A percentile compares a stretch with the other conserved stretches of the same genome.
Conservation (phyloP, 2,888 invertebrate species). For the Lydus trimaculatus region DNA sequence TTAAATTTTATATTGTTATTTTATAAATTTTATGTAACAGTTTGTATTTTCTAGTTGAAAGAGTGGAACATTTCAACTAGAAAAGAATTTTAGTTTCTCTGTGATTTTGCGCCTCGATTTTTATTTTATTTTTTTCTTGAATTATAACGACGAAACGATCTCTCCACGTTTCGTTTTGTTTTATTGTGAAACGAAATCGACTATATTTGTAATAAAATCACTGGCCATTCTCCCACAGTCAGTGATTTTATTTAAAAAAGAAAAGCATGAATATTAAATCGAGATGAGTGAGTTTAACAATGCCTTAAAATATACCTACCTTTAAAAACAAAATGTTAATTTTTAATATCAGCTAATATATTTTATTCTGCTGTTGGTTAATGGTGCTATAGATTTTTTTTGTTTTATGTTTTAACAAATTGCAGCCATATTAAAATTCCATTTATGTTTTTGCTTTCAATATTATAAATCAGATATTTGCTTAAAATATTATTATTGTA, state of each 20-base stretch:
- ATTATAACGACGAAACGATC: slow-evolving; percentile 26
- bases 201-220: slow-evolving; percentile 16
- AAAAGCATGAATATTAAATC: slow-evolving; percentile 27
- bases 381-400: slow-evolving; percentile 43
- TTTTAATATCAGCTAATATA: slow-evolving; percentile 49
- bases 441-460: slow-evolving; percentile 27
- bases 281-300: slow-evolving; percentile 36
- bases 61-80: slow-evolving; percentile 51
- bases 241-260: slow-evolving; percentile 28
- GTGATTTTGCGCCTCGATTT: slow-evolving; percentile 43
- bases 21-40: slow-evolving; percentile 51
- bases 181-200: slow-evolving; percentile 18
- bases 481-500: slow-evolving; percentile 8
- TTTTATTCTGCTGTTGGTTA: slow-evolving; percentile 47
- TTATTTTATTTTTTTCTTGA: slow-evolving; percentile 23
- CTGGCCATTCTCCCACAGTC: slow-evolving; percentile 44
- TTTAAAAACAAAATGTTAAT: slow-evolving; percentile 27
- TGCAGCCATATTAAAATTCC: slow-evolving; percentile 22
- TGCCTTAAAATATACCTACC: slow-evolving; percentile 41
- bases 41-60: slow-evolving; percentile 50
- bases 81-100: slow-evolving; percentile 46
- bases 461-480: slow-evolving; percentile 21
- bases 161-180: slow-evolving; percentile 39
- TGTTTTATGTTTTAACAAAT: slow-evolving; percentile 36
- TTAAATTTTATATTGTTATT: slow-evolving; percentile 56